A percentile compares a stretch with the other conserved stretches of the same genome.
These are phyloP conservation scores for Heloderma charlesbogerti DNA, from an alignment of 2,113 vertebrate genomes.

Conservation along the genomic window DNA sequence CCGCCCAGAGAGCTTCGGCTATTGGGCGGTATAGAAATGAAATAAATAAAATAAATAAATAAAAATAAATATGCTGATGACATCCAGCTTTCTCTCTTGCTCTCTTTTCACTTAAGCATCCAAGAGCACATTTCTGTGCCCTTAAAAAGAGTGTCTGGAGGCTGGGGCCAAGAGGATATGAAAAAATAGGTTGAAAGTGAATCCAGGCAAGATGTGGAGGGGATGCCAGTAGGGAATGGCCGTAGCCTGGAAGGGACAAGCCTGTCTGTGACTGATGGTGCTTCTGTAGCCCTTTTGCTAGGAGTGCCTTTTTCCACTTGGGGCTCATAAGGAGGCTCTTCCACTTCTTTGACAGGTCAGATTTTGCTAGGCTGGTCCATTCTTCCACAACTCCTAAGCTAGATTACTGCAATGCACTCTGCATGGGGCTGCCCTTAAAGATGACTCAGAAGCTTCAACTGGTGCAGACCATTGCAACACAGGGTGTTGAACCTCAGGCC, in stretches of 20 bases:
- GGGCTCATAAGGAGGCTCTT: background rate
- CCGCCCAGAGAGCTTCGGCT: too few species aligned
- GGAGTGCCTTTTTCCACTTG: background rate
- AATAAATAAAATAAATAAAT: too few species aligned
- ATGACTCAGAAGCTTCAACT: background rate
- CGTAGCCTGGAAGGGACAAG: background rate
- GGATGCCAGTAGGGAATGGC: background rate
- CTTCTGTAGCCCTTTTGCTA: background rate
- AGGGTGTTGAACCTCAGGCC: too few species aligned
- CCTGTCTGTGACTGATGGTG: background rate
- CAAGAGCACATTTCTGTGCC: background rate
- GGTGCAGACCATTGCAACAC: background rate
- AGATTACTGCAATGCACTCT: background rate
- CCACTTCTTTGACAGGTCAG: background rate
- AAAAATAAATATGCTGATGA: too few species aligned
- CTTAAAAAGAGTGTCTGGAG: background rate
- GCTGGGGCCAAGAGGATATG: background rate
- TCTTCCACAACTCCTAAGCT: background rate
- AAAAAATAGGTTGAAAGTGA: background rate
- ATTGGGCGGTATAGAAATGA: too few species aligned
- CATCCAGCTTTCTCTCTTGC: background rate
- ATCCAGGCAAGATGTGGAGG: background rate
- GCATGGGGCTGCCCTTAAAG: background rate
- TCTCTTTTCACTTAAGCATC: background rate
- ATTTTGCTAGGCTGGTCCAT: background rate